Evolutionary conservation across 2,888 invertebrate species (phyloP), one percentile per base, ranked within the genome.

Genomic region (Callyntrura guangdongensis): DNA sequence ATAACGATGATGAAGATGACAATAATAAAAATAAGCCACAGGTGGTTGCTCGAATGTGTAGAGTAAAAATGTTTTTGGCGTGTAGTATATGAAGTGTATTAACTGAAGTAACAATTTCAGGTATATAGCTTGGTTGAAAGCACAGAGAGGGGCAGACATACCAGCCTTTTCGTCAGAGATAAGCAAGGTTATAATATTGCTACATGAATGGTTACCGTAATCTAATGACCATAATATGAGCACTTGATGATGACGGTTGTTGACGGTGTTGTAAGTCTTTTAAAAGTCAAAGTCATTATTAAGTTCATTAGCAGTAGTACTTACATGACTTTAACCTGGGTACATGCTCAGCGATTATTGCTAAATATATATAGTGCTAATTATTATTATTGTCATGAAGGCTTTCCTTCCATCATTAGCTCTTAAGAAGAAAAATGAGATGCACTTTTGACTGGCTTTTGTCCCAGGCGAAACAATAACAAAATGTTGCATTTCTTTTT

Each of bases 251-350:
- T n/a, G n/a, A n/a, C n/a, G n/a, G n/a, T n/a, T n/a, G n/a, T n/a
- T n/a, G 79, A 79, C 56, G 79, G 14, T 22, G 79, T 9, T 47
- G 72, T 74, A 74, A 47, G 72, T 74, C 72, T 74, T 45, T n/a
- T 56, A 56, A 79, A 53, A 79, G 79, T 56, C 53, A 79, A 79
- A 79, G 79, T 79, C 79, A 79, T 79, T 79, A 79, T 74, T 74
- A 74, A 53, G 79, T 25, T 9, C 79, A 79, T 79, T 79, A 49
- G 22, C 14, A 3, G 9, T 53, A 3, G 72, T 56, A 56, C 25
- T 61, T 6, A 25, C n/a, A n/a, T 12, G 12, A 64, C 64, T n/a
- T n/a, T n/a, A n/a, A n/a, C n/a, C n/a, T 12, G 25, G 64, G 25
- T 64, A 64, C 25, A 64, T n/a, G 64, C 22, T 64, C 14, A n/a